Conservation (phyloP, 2,113 vertebrate genomes). For the Sander lucioperca region DNA sequence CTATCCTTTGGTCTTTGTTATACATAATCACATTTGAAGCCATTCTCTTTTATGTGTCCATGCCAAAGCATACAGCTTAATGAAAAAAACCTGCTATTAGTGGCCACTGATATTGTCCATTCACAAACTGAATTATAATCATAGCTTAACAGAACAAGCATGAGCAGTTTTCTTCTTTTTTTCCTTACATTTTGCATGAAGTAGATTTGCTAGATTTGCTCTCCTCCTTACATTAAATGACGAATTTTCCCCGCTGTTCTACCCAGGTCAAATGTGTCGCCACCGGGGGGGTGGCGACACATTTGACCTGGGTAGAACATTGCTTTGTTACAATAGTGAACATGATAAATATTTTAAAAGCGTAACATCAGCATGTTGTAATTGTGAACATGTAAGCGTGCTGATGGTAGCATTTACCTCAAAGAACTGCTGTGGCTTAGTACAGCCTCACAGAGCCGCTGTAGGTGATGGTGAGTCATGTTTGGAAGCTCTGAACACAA, state of each 20-base stretch:
- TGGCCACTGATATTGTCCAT: background rate
- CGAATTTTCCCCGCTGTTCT: slow-evolving; percentile 13
- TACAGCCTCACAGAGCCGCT: background rate
- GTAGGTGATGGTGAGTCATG: slow-evolving; percentile 48
- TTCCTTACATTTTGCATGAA: background rate
- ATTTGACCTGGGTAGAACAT: too few species aligned
- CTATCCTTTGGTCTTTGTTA: background rate
- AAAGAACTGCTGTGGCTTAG: background rate
- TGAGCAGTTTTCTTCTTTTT: background rate
- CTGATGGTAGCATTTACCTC: background rate
- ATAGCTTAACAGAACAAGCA: background rate
- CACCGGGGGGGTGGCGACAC: too few species aligned
- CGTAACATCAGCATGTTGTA: background rate
- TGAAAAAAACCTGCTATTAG: background rate
- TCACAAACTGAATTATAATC: background rate
- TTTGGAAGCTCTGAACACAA: slow-evolving; percentile 30
- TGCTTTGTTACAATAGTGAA: background rate
- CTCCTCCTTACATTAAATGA: slow-evolving; percentile 20
- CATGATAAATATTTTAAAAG: background rate
- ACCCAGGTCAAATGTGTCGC: background rate
- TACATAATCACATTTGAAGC: background rate
- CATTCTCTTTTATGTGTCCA: background rate
- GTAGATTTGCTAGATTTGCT: slow-evolving; percentile 9
- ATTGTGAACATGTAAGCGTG: background rate
- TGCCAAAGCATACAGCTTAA: background rate